Evolutionary conservation across 2,797 vertebrate species (phyloP).

Genomic region (Austrolebias charrua): DNA sequence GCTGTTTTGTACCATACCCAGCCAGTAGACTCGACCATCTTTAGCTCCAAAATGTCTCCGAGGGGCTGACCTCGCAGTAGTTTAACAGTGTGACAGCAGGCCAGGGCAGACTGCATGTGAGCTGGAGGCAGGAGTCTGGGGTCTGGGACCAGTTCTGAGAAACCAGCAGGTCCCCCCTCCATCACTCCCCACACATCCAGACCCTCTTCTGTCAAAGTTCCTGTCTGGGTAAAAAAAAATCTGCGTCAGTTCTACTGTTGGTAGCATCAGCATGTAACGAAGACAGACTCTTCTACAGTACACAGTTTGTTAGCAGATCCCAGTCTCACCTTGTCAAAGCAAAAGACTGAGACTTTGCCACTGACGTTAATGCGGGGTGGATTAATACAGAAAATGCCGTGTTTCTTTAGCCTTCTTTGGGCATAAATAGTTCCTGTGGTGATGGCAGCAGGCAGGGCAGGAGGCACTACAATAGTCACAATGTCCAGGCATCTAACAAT

Average conservation of each 20-base stretch:
- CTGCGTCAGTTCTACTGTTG: background rate
- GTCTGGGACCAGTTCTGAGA: slow-evolving; percentile 84
- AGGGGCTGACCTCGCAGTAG: slow-evolving; percentile 78
- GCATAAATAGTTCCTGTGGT: slow-evolving; percentile 91
- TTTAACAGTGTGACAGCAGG: slow-evolving; percentile 84
- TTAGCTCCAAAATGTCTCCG: slow-evolving; percentile 93
- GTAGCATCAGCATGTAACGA: background rate
- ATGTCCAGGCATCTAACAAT: slow-evolving; percentile 87
- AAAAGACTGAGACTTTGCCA: slow-evolving; percentile 89
- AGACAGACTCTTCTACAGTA: no score
- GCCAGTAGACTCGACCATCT: slow-evolving; percentile 92
- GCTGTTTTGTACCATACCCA: slow-evolving; percentile 81
- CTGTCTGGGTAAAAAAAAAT: slow-evolving; percentile 82
- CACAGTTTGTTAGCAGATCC: background rate
- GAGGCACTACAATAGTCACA: slow-evolving; percentile 91
- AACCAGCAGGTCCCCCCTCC: slow-evolving; percentile 71
- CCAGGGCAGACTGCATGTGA: slow-evolving; percentile 82
- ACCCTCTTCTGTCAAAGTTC: slow-evolving; percentile 92
- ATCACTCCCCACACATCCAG: slow-evolving; percentile 93
- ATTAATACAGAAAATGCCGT: slow-evolving; percentile 92
- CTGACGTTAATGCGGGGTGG: slow-evolving; percentile 91
- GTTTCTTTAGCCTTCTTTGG: slow-evolving; percentile 84
- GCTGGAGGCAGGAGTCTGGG: slow-evolving; percentile 74
- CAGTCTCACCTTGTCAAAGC: slow-evolving; percentile 93
- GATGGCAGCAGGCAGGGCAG: slow-evolving; percentile 92